A percentile compares a stretch with the other conserved stretches of the same genome.
phyloP scores from a whole-genome alignment of 2,797 vertebrate species.

The Lophotriccus pileatus region DNA sequence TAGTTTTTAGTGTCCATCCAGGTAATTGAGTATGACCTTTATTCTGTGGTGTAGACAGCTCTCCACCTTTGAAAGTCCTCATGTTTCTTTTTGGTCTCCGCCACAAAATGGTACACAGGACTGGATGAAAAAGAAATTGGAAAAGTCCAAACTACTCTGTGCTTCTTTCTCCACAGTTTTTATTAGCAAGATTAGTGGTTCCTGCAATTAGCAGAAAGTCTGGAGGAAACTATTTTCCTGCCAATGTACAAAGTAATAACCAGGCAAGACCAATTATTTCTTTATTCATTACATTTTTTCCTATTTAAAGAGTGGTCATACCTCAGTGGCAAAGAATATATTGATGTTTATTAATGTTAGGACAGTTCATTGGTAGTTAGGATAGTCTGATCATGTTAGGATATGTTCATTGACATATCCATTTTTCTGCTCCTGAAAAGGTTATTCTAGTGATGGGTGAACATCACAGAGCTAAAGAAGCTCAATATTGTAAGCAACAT shows the following conservation, averaged over 20 bases:
- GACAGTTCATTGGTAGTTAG: background rate
- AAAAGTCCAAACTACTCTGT: background rate
- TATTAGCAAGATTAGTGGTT: background rate
- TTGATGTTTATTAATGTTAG: background rate
- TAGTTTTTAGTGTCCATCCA: no score
- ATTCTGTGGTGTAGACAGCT: no score
- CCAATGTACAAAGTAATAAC: background rate
- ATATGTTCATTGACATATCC: background rate
- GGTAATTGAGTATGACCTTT: no score
- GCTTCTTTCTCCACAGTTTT: background rate
- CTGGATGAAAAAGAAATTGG: background rate
- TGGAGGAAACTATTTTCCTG: background rate
- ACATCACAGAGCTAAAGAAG: background rate
- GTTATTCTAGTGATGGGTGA: background rate
- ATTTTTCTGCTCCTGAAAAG: slow-evolving; percentile 6
- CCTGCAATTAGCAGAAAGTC: background rate
- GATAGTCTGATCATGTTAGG: background rate
- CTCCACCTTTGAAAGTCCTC: no score
- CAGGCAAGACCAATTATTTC: background rate
- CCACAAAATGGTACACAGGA: background rate
- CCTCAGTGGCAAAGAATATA: background rate
- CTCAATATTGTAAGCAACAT: background rate
- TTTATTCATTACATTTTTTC: background rate
- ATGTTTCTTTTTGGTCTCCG: no score
- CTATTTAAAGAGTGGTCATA: background rate